Conservation (phyloP, 2,113 vertebrate genomes). For the Puntigrus tetrazona region DNA sequence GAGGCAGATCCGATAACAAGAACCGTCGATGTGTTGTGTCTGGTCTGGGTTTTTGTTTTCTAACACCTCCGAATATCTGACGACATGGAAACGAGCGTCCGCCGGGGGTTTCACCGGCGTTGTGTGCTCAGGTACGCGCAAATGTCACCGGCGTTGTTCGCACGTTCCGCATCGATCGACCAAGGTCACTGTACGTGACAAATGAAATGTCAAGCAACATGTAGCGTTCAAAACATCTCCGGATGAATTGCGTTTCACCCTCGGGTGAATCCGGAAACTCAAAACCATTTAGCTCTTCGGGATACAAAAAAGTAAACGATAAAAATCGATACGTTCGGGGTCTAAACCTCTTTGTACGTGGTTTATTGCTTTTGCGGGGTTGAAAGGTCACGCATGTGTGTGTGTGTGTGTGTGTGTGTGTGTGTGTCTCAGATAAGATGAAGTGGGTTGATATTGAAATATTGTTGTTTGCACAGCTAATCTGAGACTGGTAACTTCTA, state of each 20-base stretch:
- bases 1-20: not conserved
- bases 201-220: conserved; percentile 46
- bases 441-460: not conserved
- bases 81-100: conserved; percentile 24
- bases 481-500: not conserved
- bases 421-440: not conserved
- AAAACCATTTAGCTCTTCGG: conserved; percentile 12
- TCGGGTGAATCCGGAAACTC: conserved; percentile 29
- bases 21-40: conserved; percentile 8
- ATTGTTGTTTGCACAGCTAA: not conserved
- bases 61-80: not conserved
- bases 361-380: conserved; percentile 16
- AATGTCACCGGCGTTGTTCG: conserved; percentile 43
- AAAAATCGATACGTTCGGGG: conserved; percentile 32
- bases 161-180: not conserved
- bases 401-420: conserved; percentile 20
- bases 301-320: not conserved
- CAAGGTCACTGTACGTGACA: conserved; percentile 26
- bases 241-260: conserved; percentile 38
- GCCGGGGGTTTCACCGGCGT: not conserved
- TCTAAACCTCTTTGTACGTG: not conserved
- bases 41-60: conserved; percentile 18
- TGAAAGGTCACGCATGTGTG: conserved; percentile 23
- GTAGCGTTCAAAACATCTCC: not conserved
- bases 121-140: conserved; percentile 37